phyloP scores from a whole-genome alignment of 2,888 invertebrate species.

The Drosophila lutescens region DNA sequence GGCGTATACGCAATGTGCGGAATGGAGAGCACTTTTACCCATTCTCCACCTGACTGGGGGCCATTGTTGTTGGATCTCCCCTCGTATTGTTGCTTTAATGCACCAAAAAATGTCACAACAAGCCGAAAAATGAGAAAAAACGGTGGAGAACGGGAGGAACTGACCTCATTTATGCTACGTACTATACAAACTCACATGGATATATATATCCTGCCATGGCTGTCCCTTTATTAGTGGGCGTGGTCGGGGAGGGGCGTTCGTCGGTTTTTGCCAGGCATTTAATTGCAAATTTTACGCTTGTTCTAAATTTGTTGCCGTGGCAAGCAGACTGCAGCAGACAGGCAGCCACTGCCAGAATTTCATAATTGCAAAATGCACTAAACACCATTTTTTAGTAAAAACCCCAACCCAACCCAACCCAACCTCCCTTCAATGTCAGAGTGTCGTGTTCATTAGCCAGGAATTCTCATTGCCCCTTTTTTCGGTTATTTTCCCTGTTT shows the following conservation, averaged over 20 bases:
- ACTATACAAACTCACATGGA: background rate
- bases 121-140: slow-evolving; percentile 35
- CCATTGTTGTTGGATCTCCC: slow-evolving; percentile 18
- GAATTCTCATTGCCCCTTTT: slow-evolving; percentile 15
- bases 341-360: slow-evolving; percentile 39
- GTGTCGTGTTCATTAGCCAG: slow-evolving; percentile 69
- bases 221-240: slow-evolving; percentile 45
- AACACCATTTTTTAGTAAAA: slow-evolving; percentile 18
- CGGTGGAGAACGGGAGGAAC: slow-evolving; percentile 28
- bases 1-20: slow-evolving; percentile 67
- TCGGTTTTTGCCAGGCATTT: slow-evolving; percentile 52
- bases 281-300: slow-evolving; percentile 76
- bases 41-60: slow-evolving; percentile 13
- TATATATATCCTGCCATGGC: background rate
- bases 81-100: slow-evolving; percentile 39
- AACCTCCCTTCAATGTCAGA: slow-evolving; percentile 12
- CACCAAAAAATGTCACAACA: slow-evolving; percentile 71
- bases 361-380: slow-evolving; percentile 75
- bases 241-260: slow-evolving; percentile 20
- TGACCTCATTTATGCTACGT: slow-evolving; percentile 64
- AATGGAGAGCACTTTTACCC: slow-evolving; percentile 42
- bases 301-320: slow-evolving; percentile 55
- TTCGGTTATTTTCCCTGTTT: background rate
- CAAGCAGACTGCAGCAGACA: slow-evolving; percentile 7
- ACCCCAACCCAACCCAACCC: too few relatives aligned